Conservation (phyloP, 1,140 invertebrate genomes). For the Drosophila lini region DNA sequence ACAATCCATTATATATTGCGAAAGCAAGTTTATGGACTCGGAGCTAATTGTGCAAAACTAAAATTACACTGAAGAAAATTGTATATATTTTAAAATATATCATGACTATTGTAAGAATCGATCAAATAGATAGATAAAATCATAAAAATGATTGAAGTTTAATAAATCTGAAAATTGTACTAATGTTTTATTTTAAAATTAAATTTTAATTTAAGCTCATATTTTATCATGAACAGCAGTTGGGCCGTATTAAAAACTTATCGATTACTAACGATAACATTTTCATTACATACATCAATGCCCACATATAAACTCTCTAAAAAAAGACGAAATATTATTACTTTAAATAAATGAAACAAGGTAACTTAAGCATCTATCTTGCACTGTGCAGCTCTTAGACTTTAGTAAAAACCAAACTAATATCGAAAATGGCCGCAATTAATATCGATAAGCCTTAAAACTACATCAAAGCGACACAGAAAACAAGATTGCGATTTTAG, state of each 20-base stretch:
- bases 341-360: not conserved
- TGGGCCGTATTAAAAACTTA: too few relatives aligned
- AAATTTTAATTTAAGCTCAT: not conserved
- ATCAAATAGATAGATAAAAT: not conserved
- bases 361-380: not conserved
- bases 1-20: not conserved
- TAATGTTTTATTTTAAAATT: too few relatives aligned
- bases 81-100: not conserved
- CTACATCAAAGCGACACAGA: not conserved
- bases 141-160: too few relatives aligned
- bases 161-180: too few relatives aligned
- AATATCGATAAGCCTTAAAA: conserved; percentile 47
- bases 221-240: not conserved
- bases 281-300: too few relatives aligned
- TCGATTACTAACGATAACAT: too few relatives aligned
- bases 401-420: not conserved
- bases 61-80: not conserved
- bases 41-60: not conserved
- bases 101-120: not conserved
- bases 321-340: not conserved
- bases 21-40: not conserved
- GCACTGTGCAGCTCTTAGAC: not conserved
- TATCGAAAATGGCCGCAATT: conserved; percentile 5
- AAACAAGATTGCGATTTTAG: not conserved
- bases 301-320: too few relatives aligned